Evolutionary conservation across 2,888 invertebrate genomes (phyloP).

Genomic region (Drosophila mayaguana): DNA sequence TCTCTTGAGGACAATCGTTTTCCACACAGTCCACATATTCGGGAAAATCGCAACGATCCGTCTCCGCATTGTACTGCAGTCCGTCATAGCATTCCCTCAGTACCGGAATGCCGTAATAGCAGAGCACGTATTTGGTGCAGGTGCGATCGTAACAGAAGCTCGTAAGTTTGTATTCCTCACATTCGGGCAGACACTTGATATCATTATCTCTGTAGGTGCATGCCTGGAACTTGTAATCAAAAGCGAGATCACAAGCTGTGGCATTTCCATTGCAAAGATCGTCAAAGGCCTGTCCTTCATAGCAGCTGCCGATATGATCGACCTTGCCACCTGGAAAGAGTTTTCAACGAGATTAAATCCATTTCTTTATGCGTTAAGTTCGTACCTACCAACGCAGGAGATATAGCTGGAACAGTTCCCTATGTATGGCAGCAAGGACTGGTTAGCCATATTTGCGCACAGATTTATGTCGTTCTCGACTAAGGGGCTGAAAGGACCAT

Average conservation of each 20-base stretch:
- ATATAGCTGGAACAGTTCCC: conserved; percentile 59
- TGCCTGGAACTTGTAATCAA: conserved; percentile 47
- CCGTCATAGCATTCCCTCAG: conserved; percentile 77
- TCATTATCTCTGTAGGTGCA: background rate
- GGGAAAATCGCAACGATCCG: conserved; percentile 82
- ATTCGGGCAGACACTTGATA: conserved; percentile 45
- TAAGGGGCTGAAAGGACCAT: background rate
- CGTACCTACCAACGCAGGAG: conserved; percentile 55
- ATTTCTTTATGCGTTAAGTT: background rate
- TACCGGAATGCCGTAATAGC: conserved; percentile 72
- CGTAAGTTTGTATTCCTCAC: conserved; percentile 31
- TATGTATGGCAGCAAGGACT: conserved; percentile 56
- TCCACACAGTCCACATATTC: conserved; percentile 81
- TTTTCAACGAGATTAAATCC: background rate
- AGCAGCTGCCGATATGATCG: conserved; percentile 37
- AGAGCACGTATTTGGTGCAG: conserved; percentile 81
- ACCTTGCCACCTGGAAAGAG: conserved; percentile 14
- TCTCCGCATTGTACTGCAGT: conserved; percentile 79
- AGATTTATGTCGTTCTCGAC: conserved; percentile 43
- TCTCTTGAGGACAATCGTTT: conserved; percentile 71
- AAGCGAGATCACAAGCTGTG: conserved; percentile 20
- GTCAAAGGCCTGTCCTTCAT: fast-evolving
- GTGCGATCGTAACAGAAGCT: conserved; percentile 80
- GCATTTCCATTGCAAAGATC: fast-evolving
- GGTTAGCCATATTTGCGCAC: conserved; percentile 56